Base-by-base conservation (phyloP, 2,113 vertebrate genomes). In the Orycteropus afer region DNA sequence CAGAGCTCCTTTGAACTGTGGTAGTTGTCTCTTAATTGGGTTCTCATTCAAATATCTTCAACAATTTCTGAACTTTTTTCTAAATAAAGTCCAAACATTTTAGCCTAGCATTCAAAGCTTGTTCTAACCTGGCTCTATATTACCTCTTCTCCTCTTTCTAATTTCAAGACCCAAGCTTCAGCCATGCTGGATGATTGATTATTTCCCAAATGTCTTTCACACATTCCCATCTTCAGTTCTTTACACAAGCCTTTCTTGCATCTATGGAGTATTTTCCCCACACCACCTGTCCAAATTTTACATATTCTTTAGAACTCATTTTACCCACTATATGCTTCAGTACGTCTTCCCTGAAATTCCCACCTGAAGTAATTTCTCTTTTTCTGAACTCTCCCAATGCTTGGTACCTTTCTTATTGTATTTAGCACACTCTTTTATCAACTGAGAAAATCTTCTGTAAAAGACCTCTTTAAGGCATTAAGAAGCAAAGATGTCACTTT, bases 341-440 rank as follows among this genome's bases (percentile, higher is more conserved):
- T 59, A 57, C 53, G n/a, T 55, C 77, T 49, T 82, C 55, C 55
- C 34, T 40, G 71, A 78, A 79, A 55, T 37, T n/a, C 37, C 20
- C 37, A 92, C 37, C 55, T 69, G 15, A 96, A 89, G 78, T 34
- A 37, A 37, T 79, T 67, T 95, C 86, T 76, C 23, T 85, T 78
- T 95, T 87, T 55, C 61, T 84, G 12, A 84, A 61, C 25, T 89
- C 63, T 27, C 7, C 18, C 5, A 57, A 9, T 71, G 34, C 23
- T 74, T 20, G 8, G 17, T 42, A 37, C 57, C 65, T 77, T 90
- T 40, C 74, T 84, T 34, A 40, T 25, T 42, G 5, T 53, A 79
- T 79, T 73, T 51, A 61, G 23, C 47, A 34, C 14, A 76, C 42
- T 51, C 45, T 53, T 3, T 53, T n/a, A n/a, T n/a, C n/a, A n/a